Conservation (phyloP, 2,888 invertebrate genomes). For the Parnassius mnemosyne region DNA sequence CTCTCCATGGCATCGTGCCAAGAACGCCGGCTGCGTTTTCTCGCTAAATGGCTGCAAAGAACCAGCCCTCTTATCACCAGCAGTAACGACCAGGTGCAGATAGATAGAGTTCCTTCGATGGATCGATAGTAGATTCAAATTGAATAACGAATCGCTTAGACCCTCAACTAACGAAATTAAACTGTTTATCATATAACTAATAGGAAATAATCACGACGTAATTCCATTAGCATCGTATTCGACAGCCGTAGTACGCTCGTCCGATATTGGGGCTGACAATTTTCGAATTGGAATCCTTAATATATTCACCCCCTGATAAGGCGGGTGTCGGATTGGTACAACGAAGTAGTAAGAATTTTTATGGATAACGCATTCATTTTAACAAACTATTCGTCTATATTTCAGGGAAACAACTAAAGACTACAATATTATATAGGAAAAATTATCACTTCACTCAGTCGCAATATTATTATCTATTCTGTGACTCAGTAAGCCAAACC, state of each 20-base stretch:
- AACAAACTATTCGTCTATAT: neutral
- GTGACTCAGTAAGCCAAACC: too few species aligned
- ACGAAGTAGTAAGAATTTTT: slow-evolving; percentile 9
- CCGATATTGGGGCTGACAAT: slow-evolving; percentile 73
- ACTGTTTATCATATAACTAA: slow-evolving; percentile 67
- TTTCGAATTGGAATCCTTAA: slow-evolving; percentile 73
- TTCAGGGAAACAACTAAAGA: neutral
- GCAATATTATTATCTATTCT: too few species aligned
- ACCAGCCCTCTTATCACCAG: too few species aligned
- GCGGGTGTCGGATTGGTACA: slow-evolving; percentile 21
- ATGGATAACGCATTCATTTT: slow-evolving; percentile 2
- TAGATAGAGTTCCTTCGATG: too few species aligned
- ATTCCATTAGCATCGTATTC: slow-evolving; percentile 63
- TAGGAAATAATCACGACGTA: slow-evolving; percentile 69
- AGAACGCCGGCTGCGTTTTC: too few species aligned
- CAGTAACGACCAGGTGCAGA: too few species aligned
- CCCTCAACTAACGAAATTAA: slow-evolving; percentile 29
- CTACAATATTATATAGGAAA: too few species aligned
- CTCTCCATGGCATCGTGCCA: too few species aligned
- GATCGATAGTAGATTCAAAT: slow-evolving; percentile 7
- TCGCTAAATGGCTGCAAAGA: too few species aligned
- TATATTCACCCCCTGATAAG: slow-evolving; percentile 64
- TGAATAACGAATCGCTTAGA: slow-evolving; percentile 24
- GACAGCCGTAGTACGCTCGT: slow-evolving; percentile 57
- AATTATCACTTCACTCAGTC: too few species aligned